Evolutionary conservation across 2,113 vertebrate genomes (phyloP).

Genomic region (Gobius niger): DNA sequence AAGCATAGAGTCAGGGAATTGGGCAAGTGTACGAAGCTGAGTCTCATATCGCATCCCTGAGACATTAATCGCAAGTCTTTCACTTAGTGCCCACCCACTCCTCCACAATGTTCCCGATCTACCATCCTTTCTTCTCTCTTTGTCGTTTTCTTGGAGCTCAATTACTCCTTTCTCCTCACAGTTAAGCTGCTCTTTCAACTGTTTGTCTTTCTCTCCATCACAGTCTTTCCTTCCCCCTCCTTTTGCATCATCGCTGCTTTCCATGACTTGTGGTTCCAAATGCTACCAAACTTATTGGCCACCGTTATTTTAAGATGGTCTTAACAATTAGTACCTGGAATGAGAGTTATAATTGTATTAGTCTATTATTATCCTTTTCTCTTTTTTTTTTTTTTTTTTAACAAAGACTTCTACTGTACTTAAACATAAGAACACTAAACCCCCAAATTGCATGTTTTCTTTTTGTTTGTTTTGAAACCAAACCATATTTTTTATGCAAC

Average conservation of each 20-base stretch:
- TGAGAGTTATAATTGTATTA: slow-evolving; percentile 39
- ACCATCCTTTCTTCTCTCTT: slow-evolving; percentile 57
- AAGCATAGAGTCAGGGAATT: slow-evolving; percentile 84
- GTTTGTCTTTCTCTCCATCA: slow-evolving; percentile 49
- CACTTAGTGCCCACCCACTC: slow-evolving; percentile 65
- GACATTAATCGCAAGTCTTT: slow-evolving; percentile 81
- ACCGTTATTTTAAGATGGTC: slow-evolving; percentile 26
- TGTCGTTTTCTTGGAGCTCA: slow-evolving; percentile 59
- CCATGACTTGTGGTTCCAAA: slow-evolving; percentile 56
- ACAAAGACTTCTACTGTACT: background rate
- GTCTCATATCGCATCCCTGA: slow-evolving; percentile 87
- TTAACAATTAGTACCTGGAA: slow-evolving; percentile 38
- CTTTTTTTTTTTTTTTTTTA: too few species aligned
- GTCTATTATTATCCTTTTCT: background rate
- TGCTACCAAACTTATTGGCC: slow-evolving; percentile 16
- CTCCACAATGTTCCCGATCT: slow-evolving; percentile 60
- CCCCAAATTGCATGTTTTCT: background rate
- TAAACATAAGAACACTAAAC: background rate
- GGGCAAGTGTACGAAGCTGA: slow-evolving; percentile 81
- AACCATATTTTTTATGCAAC: background rate
- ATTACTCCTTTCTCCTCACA: slow-evolving; percentile 67
- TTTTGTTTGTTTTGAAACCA: background rate
- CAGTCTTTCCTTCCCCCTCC: slow-evolving; percentile 36
- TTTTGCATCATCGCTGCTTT: slow-evolving; percentile 56
- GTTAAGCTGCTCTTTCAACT: slow-evolving; percentile 67